These are phyloP conservation scores for Heterotis niloticus DNA, from an alignment of 2,113 vertebrate species.

Conservation along the genomic window DNA sequence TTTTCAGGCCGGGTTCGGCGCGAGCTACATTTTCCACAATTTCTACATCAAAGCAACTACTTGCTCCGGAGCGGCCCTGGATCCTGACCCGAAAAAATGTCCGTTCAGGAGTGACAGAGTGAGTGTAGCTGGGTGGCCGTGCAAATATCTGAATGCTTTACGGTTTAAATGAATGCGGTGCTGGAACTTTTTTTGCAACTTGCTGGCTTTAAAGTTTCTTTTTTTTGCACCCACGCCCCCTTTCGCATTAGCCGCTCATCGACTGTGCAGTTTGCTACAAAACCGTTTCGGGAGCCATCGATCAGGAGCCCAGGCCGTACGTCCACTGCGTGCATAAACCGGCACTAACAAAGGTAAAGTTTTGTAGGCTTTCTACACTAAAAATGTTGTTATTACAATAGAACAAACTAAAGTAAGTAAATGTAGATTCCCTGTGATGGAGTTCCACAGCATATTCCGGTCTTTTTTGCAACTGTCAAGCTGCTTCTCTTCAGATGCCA, in stretches of 20 bases:
- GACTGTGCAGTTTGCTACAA: constrained; percentile 66
- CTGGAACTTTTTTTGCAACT: constrained; percentile 15
- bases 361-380: too few relatives aligned
- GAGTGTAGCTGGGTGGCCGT: constrained; percentile 25
- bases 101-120: constrained; percentile 61
- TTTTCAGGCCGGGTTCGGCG: constrained; percentile 54
- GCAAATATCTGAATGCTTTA: background rate
- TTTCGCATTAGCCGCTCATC: constrained; percentile 58
- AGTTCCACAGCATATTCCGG: too few relatives aligned
- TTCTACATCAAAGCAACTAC: constrained; percentile 62
- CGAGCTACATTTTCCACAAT: constrained; percentile 56
- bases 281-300: constrained; percentile 45
- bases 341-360: constrained; percentile 50
- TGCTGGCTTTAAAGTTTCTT: background rate
- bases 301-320: constrained; percentile 54
- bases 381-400: background rate
- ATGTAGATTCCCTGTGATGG: too few relatives aligned
- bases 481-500: too few relatives aligned
- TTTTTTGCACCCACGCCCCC: too few relatives aligned
- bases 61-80: constrained; percentile 47
- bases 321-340: constrained; percentile 60
- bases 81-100: constrained; percentile 41
- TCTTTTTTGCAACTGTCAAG: too few relatives aligned
- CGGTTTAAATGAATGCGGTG: background rate
- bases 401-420: too few relatives aligned